A percentile compares a stretch with the other conserved stretches of the same genome.
Conservation (phyloP, 2,888 invertebrate species). For the Timema cristinae region DNA sequence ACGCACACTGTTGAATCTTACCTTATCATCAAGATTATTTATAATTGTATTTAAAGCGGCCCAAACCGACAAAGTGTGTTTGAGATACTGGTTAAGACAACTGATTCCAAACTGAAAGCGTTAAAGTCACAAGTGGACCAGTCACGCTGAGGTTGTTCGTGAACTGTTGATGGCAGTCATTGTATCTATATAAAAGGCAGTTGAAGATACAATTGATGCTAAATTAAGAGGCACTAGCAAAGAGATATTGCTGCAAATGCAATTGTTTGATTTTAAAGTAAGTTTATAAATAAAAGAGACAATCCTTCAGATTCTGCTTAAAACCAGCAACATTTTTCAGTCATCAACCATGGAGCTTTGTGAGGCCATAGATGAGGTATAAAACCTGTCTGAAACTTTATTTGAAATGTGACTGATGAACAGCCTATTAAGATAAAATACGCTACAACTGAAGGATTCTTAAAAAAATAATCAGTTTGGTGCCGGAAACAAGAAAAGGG, state of each 20-base stretch:
- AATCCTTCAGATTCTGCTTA: too few species aligned
- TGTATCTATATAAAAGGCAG: background rate
- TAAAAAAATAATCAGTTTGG: background rate
- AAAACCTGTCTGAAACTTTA: background rate
- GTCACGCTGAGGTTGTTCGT: background rate
- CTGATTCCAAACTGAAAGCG: slow-evolving; percentile 2
- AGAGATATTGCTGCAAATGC: background rate
- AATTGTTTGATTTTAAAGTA: background rate
- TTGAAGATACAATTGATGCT: background rate
- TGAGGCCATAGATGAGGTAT: background rate
- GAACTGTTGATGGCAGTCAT: background rate
- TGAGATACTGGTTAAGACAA: background rate
- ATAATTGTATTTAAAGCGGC: background rate
- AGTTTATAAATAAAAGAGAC: background rate
- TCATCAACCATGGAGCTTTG: background rate
- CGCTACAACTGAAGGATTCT: background rate
- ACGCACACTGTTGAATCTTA: background rate
- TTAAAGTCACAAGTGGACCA: background rate
- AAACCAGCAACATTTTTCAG: background rate
- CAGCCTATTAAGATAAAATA: background rate
- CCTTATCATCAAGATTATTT: background rate
- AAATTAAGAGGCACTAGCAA: background rate
- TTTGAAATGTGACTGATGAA: background rate
- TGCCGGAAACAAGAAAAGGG: background rate
- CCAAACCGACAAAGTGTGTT: background rate